Evolutionary conservation across 2,888 invertebrate genomes (phyloP).

Genomic region (Hydropsyche betteni): DNA sequence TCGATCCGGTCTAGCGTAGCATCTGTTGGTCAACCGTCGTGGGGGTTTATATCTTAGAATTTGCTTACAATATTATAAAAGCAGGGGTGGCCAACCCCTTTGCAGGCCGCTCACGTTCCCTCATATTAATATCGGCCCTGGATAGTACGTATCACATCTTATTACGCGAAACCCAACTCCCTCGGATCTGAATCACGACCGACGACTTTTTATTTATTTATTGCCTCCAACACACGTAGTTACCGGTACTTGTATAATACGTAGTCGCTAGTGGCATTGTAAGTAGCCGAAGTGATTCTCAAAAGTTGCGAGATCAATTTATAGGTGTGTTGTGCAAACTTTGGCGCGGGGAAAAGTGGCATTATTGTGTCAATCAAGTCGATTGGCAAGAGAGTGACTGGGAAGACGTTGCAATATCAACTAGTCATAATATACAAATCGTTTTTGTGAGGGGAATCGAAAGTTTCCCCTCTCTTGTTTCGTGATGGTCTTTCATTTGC

Average conservation of each 20-base stretch:
- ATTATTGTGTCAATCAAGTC: no score
- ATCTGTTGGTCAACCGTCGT: constrained; percentile 25
- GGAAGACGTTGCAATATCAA: constrained; percentile 35
- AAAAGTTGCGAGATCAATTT: no score
- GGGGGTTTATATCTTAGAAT: constrained; percentile 50
- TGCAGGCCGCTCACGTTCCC: constrained; percentile 48
- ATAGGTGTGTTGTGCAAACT: no score
- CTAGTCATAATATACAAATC: constrained; percentile 23
- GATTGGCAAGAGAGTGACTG: background rate
- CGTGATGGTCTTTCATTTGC: no score
- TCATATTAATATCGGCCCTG: constrained; percentile 50
- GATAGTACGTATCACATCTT: constrained; percentile 51
- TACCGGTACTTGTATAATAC: no score
- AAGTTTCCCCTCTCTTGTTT: no score
- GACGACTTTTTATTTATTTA: no score
- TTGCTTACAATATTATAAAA: constrained; percentile 51
- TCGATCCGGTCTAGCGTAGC: background rate
- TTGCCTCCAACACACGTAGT: no score
- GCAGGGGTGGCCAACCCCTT: constrained; percentile 39
- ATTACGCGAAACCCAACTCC: constrained; percentile 37
- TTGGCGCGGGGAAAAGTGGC: no score
- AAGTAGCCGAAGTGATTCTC: no score
- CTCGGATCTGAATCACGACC: no score
- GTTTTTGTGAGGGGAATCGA: constrained; percentile 26
- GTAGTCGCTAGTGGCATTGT: no score